Evolutionary conservation across 1,140 invertebrate genomes (phyloP).

Genomic region (Proctacanthus coquilletti): DNA sequence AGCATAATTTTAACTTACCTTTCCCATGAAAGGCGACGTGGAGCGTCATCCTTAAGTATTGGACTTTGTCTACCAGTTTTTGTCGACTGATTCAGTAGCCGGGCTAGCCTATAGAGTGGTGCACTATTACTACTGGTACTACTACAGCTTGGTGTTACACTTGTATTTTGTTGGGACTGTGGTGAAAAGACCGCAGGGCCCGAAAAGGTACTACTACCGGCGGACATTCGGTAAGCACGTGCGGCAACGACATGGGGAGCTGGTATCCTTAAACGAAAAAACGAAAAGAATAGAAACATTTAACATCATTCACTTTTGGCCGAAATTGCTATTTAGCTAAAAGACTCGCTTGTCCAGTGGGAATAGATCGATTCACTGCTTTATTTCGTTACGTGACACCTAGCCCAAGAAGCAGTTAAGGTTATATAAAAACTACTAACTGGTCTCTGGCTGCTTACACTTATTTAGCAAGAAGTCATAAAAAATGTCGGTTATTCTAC

Average conservation of each 20-base stretch:
- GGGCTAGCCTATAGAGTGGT: constrained; percentile 47
- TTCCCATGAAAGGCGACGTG: constrained; percentile 60
- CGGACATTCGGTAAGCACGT: constrained; percentile 35
- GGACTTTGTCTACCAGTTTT: constrained; percentile 27
- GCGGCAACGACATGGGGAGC: constrained; percentile 39
- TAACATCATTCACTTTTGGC: too few relatives aligned
- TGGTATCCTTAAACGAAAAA: constrained; percentile 35
- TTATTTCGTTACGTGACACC: too few relatives aligned
- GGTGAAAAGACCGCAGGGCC: too few relatives aligned
- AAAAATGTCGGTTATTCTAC: too few relatives aligned
- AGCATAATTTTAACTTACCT: constrained; percentile 36
- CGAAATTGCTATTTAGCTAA: too few relatives aligned
- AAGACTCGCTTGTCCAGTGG: too few relatives aligned
- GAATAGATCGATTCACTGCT: too few relatives aligned
- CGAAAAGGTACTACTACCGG: background rate
- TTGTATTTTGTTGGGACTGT: background rate
- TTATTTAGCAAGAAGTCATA: too few relatives aligned
- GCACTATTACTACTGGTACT: constrained; percentile 26
- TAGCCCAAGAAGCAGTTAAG: too few relatives aligned
- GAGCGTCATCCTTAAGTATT: constrained; percentile 23
- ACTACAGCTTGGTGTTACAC: constrained; percentile 4
- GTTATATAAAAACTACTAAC: too few relatives aligned
- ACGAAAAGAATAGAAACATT: too few relatives aligned
- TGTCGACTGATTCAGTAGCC: constrained; percentile 47
- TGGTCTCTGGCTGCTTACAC: too few relatives aligned